Evolutionary conservation across 2,888 invertebrate species (phyloP).

Genomic region (Timandra comae): DNA sequence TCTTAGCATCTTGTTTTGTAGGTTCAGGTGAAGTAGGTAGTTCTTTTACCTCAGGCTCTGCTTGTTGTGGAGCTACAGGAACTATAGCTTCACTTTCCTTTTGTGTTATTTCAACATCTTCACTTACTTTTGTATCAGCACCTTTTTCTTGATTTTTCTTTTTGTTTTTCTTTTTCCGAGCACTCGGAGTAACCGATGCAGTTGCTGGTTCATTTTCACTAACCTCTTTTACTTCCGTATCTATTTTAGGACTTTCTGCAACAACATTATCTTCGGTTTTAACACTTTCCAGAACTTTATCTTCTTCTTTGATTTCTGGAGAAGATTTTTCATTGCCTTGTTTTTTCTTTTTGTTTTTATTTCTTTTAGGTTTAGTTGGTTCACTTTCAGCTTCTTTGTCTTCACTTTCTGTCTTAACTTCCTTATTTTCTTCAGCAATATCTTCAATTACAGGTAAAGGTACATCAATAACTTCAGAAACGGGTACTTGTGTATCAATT

Average conservation of each 20-base stretch:
- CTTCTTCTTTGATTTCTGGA: slow-evolving; percentile 5
- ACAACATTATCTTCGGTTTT: slow-evolving; percentile 6
- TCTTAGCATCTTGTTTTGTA: slow-evolving; percentile 35
- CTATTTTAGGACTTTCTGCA: slow-evolving; percentile 5
- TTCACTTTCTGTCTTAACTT: slow-evolving; percentile 20
- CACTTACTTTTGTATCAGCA: slow-evolving; percentile 1
- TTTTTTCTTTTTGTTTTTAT: slow-evolving; percentile 63
- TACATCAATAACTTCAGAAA: slow-evolving; percentile 13
- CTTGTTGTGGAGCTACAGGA: slow-evolving; percentile 11
- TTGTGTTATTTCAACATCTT: slow-evolving; percentile 2
- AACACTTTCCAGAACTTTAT: not conserved
- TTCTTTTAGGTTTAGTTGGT: slow-evolving; percentile 69
- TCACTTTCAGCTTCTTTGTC: slow-evolving; percentile 28
- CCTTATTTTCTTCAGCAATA: slow-evolving; percentile 30
- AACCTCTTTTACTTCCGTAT: slow-evolving; percentile 2
- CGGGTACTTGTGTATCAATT: slow-evolving; percentile 18
- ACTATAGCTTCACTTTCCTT: slow-evolving; percentile 2
- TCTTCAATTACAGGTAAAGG: slow-evolving; percentile 24
- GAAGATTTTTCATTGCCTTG: slow-evolving; percentile 25
- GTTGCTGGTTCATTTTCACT: slow-evolving; percentile 9
- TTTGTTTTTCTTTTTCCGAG: slow-evolving; percentile 62
- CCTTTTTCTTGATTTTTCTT: slow-evolving; percentile 33
- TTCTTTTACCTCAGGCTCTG: slow-evolving; percentile 11
- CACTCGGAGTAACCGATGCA: slow-evolving; percentile 30
- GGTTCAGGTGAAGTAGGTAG: slow-evolving; percentile 9